Conservation (phyloP, 2,888 invertebrate species). For the Luperina testacea region DNA sequence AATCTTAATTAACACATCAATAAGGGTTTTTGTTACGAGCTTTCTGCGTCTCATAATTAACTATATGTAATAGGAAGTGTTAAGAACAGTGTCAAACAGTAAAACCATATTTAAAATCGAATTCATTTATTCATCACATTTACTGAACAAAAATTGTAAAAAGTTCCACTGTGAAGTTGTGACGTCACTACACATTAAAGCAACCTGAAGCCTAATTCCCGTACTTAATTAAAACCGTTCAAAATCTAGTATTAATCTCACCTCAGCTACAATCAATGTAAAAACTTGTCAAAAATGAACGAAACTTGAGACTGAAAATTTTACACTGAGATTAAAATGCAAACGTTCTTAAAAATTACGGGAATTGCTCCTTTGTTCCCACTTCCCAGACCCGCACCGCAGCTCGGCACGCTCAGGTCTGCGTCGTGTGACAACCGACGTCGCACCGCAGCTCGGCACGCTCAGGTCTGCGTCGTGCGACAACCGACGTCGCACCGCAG, state of each 20-base stretch:
- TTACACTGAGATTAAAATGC: neutral
- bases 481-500: neutral
- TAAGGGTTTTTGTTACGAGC: neutral
- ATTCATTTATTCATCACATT: conserved; percentile 59
- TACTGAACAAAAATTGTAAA: conserved; percentile 34
- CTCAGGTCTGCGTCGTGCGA: conserved; percentile 6
- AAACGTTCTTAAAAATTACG: neutral
- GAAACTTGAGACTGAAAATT: neutral
- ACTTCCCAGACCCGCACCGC: neutral
- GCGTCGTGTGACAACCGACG: conserved; percentile 2
- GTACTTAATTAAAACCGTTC: neutral
- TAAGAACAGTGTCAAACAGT: neutral
- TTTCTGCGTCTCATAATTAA: neutral
- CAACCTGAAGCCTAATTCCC: neutral
- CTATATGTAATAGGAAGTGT: neutral
- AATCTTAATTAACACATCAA: neutral
- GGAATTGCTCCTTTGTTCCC: neutral
- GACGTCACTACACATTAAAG: conserved; percentile 4
- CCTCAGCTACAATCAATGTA: neutral
- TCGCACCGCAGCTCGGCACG: neutral
- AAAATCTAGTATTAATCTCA: neutral
- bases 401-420: neutral
- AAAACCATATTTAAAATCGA: conserved; percentile 20
- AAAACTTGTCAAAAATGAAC: neutral
- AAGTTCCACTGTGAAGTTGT: conserved; percentile 5